Evolutionary conservation across 2,888 invertebrate genomes (phyloP).

Genomic region (Phalera bucephala): DNA sequence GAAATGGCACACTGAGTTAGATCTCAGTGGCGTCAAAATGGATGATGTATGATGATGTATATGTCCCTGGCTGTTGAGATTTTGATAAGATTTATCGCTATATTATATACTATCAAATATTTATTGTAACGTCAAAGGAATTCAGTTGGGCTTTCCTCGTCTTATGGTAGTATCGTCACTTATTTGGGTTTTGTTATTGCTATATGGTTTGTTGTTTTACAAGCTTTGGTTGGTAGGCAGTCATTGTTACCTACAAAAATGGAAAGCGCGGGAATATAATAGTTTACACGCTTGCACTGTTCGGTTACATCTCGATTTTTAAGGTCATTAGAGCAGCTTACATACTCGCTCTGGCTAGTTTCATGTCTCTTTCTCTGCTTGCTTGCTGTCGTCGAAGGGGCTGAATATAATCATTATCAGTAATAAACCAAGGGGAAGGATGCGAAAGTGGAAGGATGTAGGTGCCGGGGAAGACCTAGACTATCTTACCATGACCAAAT

Average conservation of each 20-base stretch:
- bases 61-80: conserved; percentile 46
- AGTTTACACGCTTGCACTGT: too few species aligned
- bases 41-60: conserved; percentile 76
- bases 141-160: conserved; percentile 13
- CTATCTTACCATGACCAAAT: too few species aligned
- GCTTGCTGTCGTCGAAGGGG: too few species aligned
- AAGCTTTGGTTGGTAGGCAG: not conserved
- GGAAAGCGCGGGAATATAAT: too few species aligned
- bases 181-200: conserved; percentile 1
- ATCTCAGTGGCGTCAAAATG: conserved; percentile 57
- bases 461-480: too few species aligned
- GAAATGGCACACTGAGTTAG: conserved; percentile 49
- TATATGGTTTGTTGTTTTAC: not conserved
- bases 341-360: too few species aligned
- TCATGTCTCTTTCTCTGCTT: too few species aligned
- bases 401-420: too few species aligned
- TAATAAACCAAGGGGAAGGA: too few species aligned
- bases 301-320: too few species aligned
- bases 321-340: too few species aligned
- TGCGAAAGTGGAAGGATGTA: too few species aligned
- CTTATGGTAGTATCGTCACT: conserved; percentile 8
- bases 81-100: conserved; percentile 50
- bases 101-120: conserved; percentile 31
- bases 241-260: not conserved
- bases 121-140: conserved; percentile 31